phyloP scores from a whole-genome alignment of 2,888 invertebrate genomes.

The Crematogaster levior region DNA sequence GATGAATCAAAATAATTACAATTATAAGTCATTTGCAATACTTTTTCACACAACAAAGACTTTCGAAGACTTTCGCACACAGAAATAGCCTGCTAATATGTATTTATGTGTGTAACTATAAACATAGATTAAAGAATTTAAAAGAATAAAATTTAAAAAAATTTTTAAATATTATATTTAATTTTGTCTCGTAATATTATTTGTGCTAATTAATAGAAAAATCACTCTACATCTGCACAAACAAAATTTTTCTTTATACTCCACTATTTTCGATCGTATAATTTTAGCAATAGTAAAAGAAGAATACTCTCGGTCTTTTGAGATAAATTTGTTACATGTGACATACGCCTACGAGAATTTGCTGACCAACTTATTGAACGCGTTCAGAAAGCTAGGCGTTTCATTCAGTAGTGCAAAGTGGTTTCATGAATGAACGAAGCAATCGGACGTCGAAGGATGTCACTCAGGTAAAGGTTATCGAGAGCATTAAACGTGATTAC shows the following conservation, averaged over 20 bases:
- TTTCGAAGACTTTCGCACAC: too few species aligned
- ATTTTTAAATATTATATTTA: background rate
- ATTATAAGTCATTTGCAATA: background rate
- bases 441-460: conserved; percentile 64
- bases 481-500: conserved; percentile 59
- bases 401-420: conserved; percentile 63
- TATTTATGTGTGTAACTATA: background rate
- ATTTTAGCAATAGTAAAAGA: background rate
- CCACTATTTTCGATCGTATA: background rate
- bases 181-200: background rate
- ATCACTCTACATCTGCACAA: background rate
- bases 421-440: conserved; percentile 64
- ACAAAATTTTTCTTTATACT: background rate
- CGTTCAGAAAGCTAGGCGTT: conserved; percentile 49
- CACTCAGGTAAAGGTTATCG: conserved; percentile 72
- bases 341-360: conserved; percentile 26
- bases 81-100: too few species aligned
- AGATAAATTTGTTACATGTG: background rate
- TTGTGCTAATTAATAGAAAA: background rate
- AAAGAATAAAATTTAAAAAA: background rate
- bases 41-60: too few species aligned
- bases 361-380: conserved; percentile 63
- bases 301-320: background rate
- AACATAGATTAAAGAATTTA: background rate
- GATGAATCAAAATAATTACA: background rate